Evolutionary conservation across 2,888 invertebrate species (phyloP).

Genomic region (Drosophila neotestacea): DNA sequence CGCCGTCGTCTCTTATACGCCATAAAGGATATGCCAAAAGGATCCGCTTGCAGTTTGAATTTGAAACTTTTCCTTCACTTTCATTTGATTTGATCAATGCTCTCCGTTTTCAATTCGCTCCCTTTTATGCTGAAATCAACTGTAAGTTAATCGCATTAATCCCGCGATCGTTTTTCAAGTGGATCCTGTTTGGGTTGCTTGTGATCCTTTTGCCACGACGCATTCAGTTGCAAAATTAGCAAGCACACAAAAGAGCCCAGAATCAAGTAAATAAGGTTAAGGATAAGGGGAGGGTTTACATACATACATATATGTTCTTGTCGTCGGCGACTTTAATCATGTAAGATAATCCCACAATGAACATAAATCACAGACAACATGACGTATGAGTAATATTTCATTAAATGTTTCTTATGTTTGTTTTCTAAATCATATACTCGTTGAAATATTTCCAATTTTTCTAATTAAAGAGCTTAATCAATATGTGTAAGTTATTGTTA

Average conservation of each 20-base stretch:
- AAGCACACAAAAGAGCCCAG: slow-evolving; percentile 46
- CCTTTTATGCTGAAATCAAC: slow-evolving; percentile 74
- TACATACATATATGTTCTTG: background rate
- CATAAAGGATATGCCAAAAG: slow-evolving; percentile 24
- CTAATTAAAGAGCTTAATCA: too few species aligned
- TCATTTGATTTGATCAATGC: slow-evolving; percentile 41
- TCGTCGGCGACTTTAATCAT: slow-evolving; percentile 14
- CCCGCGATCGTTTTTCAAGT: slow-evolving; percentile 80
- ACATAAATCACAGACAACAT: background rate
- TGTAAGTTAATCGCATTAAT: slow-evolving; percentile 83
- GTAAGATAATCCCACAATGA: slow-evolving; percentile 3
- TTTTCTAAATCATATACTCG: too few species aligned
- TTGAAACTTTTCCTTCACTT: slow-evolving; percentile 67
- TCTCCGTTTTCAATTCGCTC: slow-evolving; percentile 19
- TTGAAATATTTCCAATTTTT: too few species aligned
- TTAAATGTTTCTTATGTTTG: too few species aligned
- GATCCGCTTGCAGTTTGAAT: slow-evolving; percentile 55
- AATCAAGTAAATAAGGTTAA: background rate
- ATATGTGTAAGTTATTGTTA: too few species aligned
- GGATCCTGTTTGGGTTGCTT: slow-evolving; percentile 27
- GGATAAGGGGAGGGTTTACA: slow-evolving; percentile 19
- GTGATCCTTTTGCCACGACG: slow-evolving; percentile 51
- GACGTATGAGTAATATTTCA: slow-evolving; percentile 29
- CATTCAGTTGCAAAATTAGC: slow-evolving; percentile 64
- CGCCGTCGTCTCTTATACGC: slow-evolving; percentile 19